Percentiles rank a stretch among this genome's conserved stretches.
Conservation (phyloP, 2,888 invertebrate species). For the Diarsia mendica region DNA sequence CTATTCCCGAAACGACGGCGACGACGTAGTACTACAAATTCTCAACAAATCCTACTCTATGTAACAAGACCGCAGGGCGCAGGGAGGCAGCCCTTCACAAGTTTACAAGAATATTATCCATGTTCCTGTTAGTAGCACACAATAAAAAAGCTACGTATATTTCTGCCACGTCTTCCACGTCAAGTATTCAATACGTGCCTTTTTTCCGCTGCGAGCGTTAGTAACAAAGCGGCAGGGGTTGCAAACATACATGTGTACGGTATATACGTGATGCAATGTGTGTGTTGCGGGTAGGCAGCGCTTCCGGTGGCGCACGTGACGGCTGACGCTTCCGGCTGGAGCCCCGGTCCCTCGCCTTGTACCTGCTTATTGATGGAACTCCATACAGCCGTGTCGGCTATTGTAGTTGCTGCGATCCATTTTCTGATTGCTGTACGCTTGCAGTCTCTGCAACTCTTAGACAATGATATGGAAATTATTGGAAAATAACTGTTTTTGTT, state of each 20-base stretch:
- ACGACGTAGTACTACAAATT: background rate
- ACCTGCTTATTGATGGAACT: slow-evolving; percentile 64
- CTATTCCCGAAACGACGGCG: background rate
- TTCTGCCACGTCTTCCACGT: background rate
- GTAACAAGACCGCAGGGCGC: background rate
- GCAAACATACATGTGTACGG: slow-evolving; percentile 36
- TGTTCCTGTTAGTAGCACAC: background rate
- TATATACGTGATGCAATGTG: slow-evolving; percentile 46
- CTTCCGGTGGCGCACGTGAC: slow-evolving; percentile 77
- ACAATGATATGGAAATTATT: background rate
- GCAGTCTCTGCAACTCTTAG: slow-evolving; percentile 12
- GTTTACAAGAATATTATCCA: background rate
- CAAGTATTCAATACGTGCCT: slow-evolving; percentile 22
- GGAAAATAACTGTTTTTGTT: background rate
- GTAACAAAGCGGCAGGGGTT: slow-evolving; percentile 38
- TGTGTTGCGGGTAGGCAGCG: slow-evolving; percentile 51
- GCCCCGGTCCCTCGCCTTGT: slow-evolving; percentile 70
- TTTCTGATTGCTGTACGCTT: slow-evolving; percentile 43
- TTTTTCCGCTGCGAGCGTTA: slow-evolving; percentile 24
- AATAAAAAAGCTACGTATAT: slow-evolving; percentile 1
- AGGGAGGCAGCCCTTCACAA: background rate
- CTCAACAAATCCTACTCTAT: background rate
- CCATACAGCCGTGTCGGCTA: slow-evolving; percentile 48
- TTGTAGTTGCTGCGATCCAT: slow-evolving; percentile 52
- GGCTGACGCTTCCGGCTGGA: slow-evolving; percentile 81